phyloP scores from a whole-genome alignment of 2,888 invertebrate genomes.

The Acrocyrtus sp. region DNA sequence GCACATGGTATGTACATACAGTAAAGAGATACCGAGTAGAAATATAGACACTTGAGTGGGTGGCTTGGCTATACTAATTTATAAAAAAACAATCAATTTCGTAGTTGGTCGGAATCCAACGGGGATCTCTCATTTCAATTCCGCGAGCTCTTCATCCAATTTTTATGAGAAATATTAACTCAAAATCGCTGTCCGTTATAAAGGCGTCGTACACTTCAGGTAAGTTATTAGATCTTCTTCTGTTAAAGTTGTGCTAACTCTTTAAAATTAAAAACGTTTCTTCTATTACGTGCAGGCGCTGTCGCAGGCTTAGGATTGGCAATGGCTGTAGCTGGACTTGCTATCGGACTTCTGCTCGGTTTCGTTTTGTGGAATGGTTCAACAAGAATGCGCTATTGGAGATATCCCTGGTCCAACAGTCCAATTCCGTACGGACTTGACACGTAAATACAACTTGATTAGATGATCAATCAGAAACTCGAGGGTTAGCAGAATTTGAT shows the following conservation, averaged over 20 bases:
- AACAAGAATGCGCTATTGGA: conserved; percentile 64
- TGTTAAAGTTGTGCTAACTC: neutral
- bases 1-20: conserved; percentile 63
- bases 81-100: too few species aligned
- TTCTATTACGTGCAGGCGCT: conserved; percentile 65
- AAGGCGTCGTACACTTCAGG: conserved; percentile 65
- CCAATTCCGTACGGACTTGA: conserved; percentile 62
- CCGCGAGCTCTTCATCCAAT: conserved; percentile 65
- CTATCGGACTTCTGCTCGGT: conserved; percentile 65
- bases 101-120: conserved; percentile 64
- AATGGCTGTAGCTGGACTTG: conserved; percentile 66
- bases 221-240: conserved; percentile 31
- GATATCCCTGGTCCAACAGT: conserved; percentile 58
- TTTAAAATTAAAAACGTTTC: neutral
- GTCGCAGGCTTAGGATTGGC: conserved; percentile 66
- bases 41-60: conserved; percentile 8
- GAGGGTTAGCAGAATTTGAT: too few species aligned
- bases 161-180: conserved; percentile 59
- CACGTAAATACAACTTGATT: too few species aligned
- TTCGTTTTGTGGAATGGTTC: conserved; percentile 66
- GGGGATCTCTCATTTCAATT: conserved; percentile 64
- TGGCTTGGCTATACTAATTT: neutral
- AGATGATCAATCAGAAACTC: too few species aligned
- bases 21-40: neutral
- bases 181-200: conserved; percentile 62